Percentiles rank a stretch among this genome's conserved stretches.
Evolutionary conservation across 2,888 invertebrate species (phyloP).

Genomic region (Lysandra bellargus): DNA sequence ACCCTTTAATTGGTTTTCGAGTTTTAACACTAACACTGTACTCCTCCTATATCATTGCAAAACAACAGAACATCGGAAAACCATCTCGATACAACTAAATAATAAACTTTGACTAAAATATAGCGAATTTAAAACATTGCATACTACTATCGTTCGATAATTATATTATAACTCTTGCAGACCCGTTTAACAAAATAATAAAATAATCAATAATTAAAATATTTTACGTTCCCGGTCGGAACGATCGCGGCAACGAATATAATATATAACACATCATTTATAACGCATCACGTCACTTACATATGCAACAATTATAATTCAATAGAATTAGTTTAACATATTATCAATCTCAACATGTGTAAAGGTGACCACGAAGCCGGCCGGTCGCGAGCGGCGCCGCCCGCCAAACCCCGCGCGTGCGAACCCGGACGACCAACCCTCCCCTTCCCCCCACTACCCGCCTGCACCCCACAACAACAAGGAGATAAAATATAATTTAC

Average conservation of each 20-base stretch:
- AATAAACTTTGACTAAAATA: slow-evolving; percentile 76
- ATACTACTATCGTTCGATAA: slow-evolving; percentile 64
- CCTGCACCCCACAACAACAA: slow-evolving; percentile 13
- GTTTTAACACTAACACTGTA: slow-evolving; percentile 77
- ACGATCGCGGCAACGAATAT: slow-evolving; percentile 63
- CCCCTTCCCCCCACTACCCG: not conserved
- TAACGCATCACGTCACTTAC: slow-evolving; percentile 48
- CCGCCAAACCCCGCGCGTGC: slow-evolving; percentile 30
- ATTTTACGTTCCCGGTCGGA: slow-evolving; percentile 66
- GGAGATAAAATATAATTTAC: slow-evolving; percentile 2
- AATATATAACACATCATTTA: slow-evolving; percentile 50
- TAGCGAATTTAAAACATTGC: slow-evolving; percentile 71
- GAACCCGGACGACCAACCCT: not conserved
- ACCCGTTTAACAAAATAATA: slow-evolving; percentile 75
- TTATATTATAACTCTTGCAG: slow-evolving; percentile 60
- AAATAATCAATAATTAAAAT: slow-evolving; percentile 60
- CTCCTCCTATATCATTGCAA: slow-evolving; percentile 74
- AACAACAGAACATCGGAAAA: slow-evolving; percentile 73
- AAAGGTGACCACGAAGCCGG: slow-evolving; percentile 67
- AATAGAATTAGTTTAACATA: slow-evolving; percentile 79
- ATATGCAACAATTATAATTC: slow-evolving; percentile 79
- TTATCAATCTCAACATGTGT: slow-evolving; percentile 79
- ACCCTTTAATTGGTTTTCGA: slow-evolving; percentile 80
- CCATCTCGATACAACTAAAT: slow-evolving; percentile 67
- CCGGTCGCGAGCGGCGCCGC: slow-evolving; percentile 41